Conservation (phyloP, 2,113 vertebrate genomes). For the cattle (Bos taurus) region DNA sequence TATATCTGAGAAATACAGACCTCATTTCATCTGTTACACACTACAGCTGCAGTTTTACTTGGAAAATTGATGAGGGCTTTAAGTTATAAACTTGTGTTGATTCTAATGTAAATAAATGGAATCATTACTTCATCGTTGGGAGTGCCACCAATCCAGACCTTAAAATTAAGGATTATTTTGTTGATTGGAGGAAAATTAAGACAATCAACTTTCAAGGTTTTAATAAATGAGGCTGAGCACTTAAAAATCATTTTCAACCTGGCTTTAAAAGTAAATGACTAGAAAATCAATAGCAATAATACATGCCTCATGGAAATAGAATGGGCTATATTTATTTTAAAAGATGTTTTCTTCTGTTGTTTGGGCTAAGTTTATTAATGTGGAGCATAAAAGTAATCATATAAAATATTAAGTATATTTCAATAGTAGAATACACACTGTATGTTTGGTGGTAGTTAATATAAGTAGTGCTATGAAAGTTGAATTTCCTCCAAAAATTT, state of each 20-base stretch:
- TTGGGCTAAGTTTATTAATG: neutral
- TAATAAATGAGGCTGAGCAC: conserved; percentile 52
- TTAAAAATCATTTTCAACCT: conserved; percentile 51
- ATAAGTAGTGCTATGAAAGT: neutral
- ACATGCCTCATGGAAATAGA: conserved; percentile 1
- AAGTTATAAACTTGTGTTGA: conserved; percentile 47
- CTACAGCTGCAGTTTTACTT: conserved; percentile 61
- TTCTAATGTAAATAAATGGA: conserved; percentile 69
- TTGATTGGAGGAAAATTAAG: conserved; percentile 64
- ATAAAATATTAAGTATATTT: neutral
- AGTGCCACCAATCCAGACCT: conserved; percentile 53
- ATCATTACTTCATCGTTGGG: conserved; percentile 40
- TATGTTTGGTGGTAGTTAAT: neutral
- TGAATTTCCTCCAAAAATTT: neutral
- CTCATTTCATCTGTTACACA: conserved; percentile 66
- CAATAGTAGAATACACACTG: neutral
- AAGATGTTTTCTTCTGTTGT: neutral
- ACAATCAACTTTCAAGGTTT: conserved; percentile 32
- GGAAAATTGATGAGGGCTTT: conserved; percentile 53
- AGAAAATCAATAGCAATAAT: conserved; percentile 26
- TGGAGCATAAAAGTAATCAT: neutral
- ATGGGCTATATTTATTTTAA: conserved; percentile 2
- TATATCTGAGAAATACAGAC: conserved; percentile 55
- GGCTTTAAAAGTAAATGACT: conserved; percentile 15
- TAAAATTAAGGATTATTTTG: conserved; percentile 62